Conservation (phyloP, 1,140 invertebrate genomes). For the Phymastichus coffea region DNA sequence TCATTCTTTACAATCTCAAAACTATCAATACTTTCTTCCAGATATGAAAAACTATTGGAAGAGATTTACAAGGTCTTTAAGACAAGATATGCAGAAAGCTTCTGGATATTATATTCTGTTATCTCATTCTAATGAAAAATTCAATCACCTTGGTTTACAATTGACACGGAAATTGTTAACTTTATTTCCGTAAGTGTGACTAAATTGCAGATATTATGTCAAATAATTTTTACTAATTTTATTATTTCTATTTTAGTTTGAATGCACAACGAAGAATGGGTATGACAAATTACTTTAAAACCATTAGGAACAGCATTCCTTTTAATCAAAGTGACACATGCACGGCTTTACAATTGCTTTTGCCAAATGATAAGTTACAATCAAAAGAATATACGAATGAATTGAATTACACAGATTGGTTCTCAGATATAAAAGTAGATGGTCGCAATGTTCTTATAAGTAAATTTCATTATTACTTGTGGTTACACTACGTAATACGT, state of each 20-base stretch:
- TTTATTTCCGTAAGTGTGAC: slow-evolving; percentile 32
- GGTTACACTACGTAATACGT: too few species aligned
- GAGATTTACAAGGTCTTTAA: slow-evolving; percentile 31
- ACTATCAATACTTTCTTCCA: neutral
- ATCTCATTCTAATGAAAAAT: slow-evolving; percentile 27
- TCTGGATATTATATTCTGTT: slow-evolving; percentile 34
- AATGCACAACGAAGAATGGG: slow-evolving; percentile 34
- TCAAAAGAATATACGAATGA: neutral
- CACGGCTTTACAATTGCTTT: slow-evolving; percentile 10
- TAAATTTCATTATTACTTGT: too few species aligned
- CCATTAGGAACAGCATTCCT: slow-evolving; percentile 19
- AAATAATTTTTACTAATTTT: too few species aligned
- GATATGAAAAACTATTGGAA: slow-evolving; percentile 24
- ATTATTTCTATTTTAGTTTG: slow-evolving; percentile 23
- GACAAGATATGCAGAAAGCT: slow-evolving; percentile 32
- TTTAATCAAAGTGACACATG: slow-evolving; percentile 36
- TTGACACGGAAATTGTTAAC: slow-evolving; percentile 28
- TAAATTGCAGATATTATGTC: too few species aligned
- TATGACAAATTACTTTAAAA: slow-evolving; percentile 25
- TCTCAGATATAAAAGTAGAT: slow-evolving; percentile 30
- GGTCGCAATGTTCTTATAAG: slow-evolving; percentile 35
- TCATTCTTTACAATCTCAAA: neutral
- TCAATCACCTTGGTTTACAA: slow-evolving; percentile 18
- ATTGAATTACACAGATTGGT: slow-evolving; percentile 11
- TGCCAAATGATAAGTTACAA: too few species aligned